These are phyloP conservation scores for Cerastoderma edule DNA, from an alignment of 2,888 invertebrate genomes.

Conservation along the genomic window DNA sequence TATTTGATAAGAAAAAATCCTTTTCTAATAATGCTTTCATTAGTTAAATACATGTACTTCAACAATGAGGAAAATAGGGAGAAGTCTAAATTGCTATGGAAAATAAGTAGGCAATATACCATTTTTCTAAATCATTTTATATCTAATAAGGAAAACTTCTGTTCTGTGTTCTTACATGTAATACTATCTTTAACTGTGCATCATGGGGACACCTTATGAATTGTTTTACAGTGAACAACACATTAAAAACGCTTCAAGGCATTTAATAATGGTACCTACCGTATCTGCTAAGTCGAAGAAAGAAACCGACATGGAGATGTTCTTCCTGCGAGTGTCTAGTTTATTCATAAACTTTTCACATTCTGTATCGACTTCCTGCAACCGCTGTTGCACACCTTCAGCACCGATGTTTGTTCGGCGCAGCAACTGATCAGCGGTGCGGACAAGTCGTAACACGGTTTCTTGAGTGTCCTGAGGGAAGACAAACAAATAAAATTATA, in stretches of 20 bases:
- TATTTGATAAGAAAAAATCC: too few species aligned
- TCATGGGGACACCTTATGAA: too few species aligned
- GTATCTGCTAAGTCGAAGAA: slow-evolving; percentile 90
- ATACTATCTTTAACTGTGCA: too few species aligned
- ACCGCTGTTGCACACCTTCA: slow-evolving; percentile 79
- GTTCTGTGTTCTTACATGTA: too few species aligned
- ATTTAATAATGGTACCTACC: slow-evolving; percentile 84
- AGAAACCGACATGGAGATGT: slow-evolving; percentile 88
- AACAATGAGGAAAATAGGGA: too few species aligned
- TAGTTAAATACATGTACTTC: too few species aligned
- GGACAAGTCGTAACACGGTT: slow-evolving; percentile 90
- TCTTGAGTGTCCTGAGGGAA: slow-evolving; percentile 88
- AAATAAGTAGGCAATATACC: too few species aligned
- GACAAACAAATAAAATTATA: slow-evolving; percentile 16
- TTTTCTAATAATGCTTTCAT: too few species aligned
- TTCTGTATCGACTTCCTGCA: slow-evolving; percentile 81
- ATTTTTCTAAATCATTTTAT: too few species aligned
- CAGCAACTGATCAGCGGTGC: slow-evolving; percentile 90
- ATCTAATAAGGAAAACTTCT: too few species aligned
- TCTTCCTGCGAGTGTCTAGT: slow-evolving; percentile 89
- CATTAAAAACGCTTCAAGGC: too few species aligned
- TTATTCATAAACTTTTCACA: slow-evolving; percentile 88
- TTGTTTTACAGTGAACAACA: neutral
- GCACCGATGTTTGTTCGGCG: slow-evolving; percentile 88
- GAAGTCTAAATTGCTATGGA: too few species aligned